Base-by-base conservation (phyloP, 2,113 vertebrate species). In the Isurus oxyrinchus region DNA sequence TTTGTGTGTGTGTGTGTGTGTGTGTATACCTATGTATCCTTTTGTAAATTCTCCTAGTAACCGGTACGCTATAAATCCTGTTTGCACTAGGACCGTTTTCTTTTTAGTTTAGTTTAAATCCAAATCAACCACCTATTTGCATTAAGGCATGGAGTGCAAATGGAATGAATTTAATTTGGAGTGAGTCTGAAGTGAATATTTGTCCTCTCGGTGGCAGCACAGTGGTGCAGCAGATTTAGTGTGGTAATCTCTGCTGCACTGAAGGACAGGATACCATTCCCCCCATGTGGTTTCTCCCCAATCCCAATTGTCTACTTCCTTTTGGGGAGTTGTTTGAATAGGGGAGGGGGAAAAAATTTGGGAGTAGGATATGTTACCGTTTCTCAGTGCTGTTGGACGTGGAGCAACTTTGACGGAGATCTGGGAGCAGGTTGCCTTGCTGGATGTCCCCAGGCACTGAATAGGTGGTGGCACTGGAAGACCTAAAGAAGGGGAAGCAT, bases 61-160 rank as follows among this genome's bases (percentile, higher is more conserved):
- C 23, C 63, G 10, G n/a, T 72, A n/a, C 66, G 40, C 14, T 67
- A 31, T 67, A 10, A 94, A 94, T n/a, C 21, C n/a, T 69, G 23
- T 44, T 35, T 95, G 23, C 66, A 90, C 25, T 55, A 11, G 81
- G 40, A 49, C 2, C 49, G 8, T 88, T 23, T 25, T 49, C 21
- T 53, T 55, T 53, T 88, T 63, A 5, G 94, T 95, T 72, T 23
- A 49, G 63, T 95, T 69, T 66, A 94, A 94, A 66, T 94, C 91
- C 91, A 40, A 91, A 94, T 94, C 90, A 40, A 55, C 88, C n/a
- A 67, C 66, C 94, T 53, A 69, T 95, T 95, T 95, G 94, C 94
- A 69, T 72, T 69, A 19, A 67, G 94, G 94, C 94, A 95, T 95
- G 94, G 66, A 95, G 40, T 95, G 94, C 94, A 53, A 95, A 69